Conservation (phyloP, 2,888 invertebrate species). For the Oligia fasciuncula region DNA sequence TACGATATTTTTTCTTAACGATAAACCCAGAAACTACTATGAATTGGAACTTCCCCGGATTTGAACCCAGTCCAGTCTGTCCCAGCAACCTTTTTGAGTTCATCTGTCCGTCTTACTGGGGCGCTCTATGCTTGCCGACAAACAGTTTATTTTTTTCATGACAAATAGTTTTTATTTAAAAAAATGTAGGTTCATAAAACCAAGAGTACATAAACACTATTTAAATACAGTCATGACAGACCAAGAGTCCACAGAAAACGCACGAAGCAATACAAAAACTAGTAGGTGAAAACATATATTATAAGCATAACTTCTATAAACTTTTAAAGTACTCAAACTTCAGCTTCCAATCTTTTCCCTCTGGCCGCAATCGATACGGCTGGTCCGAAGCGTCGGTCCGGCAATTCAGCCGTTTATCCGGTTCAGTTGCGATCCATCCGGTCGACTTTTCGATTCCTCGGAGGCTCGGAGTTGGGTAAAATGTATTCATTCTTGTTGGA, state of each 20-base stretch:
- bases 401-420: conserved; percentile 50
- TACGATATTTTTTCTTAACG: too few species aligned
- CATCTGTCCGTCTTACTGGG: too few species aligned
- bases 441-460: conserved; percentile 47
- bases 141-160: too few species aligned
- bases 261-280: neutral
- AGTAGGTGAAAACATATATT: neutral
- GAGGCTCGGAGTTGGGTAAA: conserved; percentile 36
- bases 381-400: conserved; percentile 28
- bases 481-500: conserved; percentile 44
- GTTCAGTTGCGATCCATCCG: conserved; percentile 47
- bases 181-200: neutral
- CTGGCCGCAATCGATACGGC: conserved; percentile 52
- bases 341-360: conserved; percentile 31
- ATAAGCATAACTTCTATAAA: conserved; percentile 29
- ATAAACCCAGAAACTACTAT: too few species aligned
- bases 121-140: too few species aligned
- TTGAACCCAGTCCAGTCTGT: too few species aligned
- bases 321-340: conserved; percentile 47
- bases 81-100: too few species aligned
- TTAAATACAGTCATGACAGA: neutral
- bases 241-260: neutral
- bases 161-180: too few species aligned
- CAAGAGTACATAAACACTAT: neutral
- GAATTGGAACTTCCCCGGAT: too few species aligned